Evolutionary conservation across 2,888 invertebrate genomes (phyloP).

Genomic region (Heteromyza rotundicornis): DNA sequence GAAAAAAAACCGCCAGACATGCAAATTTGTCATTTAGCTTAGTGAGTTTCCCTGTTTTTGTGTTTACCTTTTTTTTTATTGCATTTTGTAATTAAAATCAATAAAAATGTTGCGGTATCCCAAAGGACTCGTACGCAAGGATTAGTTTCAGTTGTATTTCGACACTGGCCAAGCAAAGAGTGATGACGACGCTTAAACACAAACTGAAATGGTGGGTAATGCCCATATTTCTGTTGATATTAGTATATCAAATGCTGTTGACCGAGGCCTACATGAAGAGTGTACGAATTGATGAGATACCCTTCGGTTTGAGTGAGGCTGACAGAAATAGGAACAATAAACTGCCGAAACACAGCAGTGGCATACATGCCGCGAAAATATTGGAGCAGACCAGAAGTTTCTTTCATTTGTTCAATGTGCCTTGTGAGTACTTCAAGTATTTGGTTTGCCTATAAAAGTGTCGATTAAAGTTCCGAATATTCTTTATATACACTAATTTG

Average conservation of each 20-base stretch:
- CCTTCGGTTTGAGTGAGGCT: conserved; percentile 35
- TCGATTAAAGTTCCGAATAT: background rate
- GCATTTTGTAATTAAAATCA: conserved; percentile 38
- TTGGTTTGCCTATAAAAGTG: background rate
- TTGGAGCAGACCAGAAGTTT: conserved; percentile 53
- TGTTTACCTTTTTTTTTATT: conserved; percentile 33
- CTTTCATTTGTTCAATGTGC: conserved; percentile 58
- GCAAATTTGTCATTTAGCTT: conserved; percentile 25
- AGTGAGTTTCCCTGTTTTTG: background rate
- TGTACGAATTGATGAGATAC: conserved; percentile 49
- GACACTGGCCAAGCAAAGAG: conserved; percentile 10
- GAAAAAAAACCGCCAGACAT: conserved; percentile 20
- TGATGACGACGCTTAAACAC: conserved; percentile 27
- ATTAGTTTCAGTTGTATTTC: conserved; percentile 35
- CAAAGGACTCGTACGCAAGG: conserved; percentile 26
- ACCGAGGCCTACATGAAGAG: conserved; percentile 45
- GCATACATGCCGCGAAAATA: conserved; percentile 49
- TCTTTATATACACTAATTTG: background rate
- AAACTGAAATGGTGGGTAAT: conserved; percentile 35
- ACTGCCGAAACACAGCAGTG: conserved; percentile 26
- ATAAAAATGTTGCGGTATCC: conserved; percentile 32
- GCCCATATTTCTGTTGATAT: conserved; percentile 40
- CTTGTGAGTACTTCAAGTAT: conserved; percentile 46
- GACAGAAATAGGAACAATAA: background rate
- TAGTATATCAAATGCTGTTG: conserved; percentile 31